A percentile compares a stretch with the other conserved stretches of the same genome.
Evolutionary conservation across 2,888 invertebrate genomes (phyloP).

Genomic region (Limenitis camilla): DNA sequence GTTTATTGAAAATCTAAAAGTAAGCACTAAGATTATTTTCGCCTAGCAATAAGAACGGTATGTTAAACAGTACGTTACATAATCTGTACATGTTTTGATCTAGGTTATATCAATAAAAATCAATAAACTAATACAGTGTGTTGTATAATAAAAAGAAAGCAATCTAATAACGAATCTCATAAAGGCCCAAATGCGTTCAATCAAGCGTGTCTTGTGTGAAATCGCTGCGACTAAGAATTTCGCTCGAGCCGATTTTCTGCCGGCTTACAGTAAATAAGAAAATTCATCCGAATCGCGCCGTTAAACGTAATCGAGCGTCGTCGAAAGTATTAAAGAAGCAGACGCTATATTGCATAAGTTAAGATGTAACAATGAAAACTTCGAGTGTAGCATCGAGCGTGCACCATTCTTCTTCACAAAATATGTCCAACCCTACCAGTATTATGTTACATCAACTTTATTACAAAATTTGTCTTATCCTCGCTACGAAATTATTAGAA

Average conservation of each 20-base stretch:
- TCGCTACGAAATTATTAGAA: conserved; percentile 8
- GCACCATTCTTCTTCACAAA: conserved; percentile 58
- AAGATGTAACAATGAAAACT: conserved; percentile 71
- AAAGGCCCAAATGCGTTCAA: conserved; percentile 44
- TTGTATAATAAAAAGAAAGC: conserved; percentile 29
- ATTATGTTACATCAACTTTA: conserved; percentile 42
- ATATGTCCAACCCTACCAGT: conserved; percentile 49
- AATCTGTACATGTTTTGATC: neutral
- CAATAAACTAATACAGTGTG: conserved; percentile 15
- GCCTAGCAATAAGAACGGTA: too few relatives aligned
- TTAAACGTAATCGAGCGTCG: conserved; percentile 72
- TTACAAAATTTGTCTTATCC: conserved; percentile 21
- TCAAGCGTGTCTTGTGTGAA: conserved; percentile 57
- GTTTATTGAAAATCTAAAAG: too few relatives aligned
- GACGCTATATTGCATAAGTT: conserved; percentile 73
- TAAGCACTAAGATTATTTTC: too few relatives aligned
- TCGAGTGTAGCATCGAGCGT: conserved; percentile 63
- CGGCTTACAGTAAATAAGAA: conserved; percentile 69
- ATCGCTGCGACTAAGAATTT: conserved; percentile 50
- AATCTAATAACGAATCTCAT: conserved; percentile 31
- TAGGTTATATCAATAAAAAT: conserved; percentile 1
- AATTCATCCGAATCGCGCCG: conserved; percentile 66
- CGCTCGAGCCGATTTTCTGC: conserved; percentile 51
- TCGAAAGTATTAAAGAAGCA: conserved; percentile 71
- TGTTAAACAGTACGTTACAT: too few relatives aligned